A percentile compares a stretch with the other conserved stretches of the same genome.
Conservation (phyloP, 2,888 invertebrate genomes). For the Acanthosepion pharaonis region DNA sequence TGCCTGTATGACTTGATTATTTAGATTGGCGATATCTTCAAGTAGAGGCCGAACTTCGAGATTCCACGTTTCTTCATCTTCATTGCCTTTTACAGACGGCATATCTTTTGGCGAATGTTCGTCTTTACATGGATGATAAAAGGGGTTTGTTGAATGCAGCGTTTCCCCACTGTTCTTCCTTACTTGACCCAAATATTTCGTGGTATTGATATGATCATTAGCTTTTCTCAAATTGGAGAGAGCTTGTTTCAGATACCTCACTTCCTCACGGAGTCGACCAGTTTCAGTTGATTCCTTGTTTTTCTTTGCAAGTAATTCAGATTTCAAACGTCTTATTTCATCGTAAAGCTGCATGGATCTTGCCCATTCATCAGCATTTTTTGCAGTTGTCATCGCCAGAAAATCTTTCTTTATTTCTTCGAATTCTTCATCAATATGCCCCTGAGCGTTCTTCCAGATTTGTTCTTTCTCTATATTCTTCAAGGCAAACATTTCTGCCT, state of each 20-base stretch:
- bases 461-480: neutral
- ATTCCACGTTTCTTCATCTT: slow-evolving; percentile 4
- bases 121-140: neutral
- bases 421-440: neutral
- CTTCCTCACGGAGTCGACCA: neutral
- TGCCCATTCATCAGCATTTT: neutral
- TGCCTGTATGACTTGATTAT: neutral
- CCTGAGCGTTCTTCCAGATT: neutral
- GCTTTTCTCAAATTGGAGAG: neutral
- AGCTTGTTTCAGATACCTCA: neutral
- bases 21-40: neutral
- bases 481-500: neutral
- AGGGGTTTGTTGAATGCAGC: neutral
- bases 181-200: neutral
- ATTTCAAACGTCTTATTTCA: neutral
- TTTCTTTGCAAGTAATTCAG: neutral
- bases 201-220: neutral
- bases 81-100: neutral
- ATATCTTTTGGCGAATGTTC: neutral
- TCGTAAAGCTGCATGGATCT: neutral
- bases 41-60: neutral
- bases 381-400: neutral
- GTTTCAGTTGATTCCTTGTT: neutral
- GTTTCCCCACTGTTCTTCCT: neutral
- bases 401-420: neutral